A percentile compares a stretch with the other conserved stretches of the same genome.
Conservation (phyloP, 2,888 invertebrate genomes). For the Adineta ricciae region DNA sequence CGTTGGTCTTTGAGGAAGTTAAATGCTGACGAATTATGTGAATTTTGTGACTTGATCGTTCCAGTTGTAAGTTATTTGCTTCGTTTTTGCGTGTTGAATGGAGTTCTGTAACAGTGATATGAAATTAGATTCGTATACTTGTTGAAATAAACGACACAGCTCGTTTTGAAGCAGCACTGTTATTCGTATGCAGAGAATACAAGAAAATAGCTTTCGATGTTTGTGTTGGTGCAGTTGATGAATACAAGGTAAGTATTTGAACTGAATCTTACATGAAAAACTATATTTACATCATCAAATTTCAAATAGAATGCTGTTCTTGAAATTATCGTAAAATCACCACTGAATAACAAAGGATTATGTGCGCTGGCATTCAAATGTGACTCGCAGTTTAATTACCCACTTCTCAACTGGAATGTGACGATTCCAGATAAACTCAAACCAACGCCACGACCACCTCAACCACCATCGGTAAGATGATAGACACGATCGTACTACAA, state of each 20-base stretch:
- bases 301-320: neutral
- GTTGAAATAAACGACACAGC: neutral
- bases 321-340: neutral
- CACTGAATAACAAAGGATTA: neutral
- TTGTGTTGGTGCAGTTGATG: neutral
- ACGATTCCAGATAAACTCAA: slow-evolving; percentile 41
- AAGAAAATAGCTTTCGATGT: neutral
- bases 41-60: neutral
- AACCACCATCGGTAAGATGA: slow-evolving; percentile 38
- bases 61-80: neutral
- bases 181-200: neutral
- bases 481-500: no score
- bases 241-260: neutral
- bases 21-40: neutral
- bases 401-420: slow-evolving; percentile 39
- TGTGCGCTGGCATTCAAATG: slow-evolving; percentile 28
- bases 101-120: no score
- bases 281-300: neutral
- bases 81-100: no score
- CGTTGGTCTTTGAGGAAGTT: neutral
- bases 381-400: slow-evolving; percentile 23
- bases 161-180: neutral
- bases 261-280: neutral
- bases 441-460: slow-evolving; percentile 39
- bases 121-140: neutral